Base-by-base conservation (phyloP, 2,113 vertebrate species). In the Oncorhynchus masou region DNA sequence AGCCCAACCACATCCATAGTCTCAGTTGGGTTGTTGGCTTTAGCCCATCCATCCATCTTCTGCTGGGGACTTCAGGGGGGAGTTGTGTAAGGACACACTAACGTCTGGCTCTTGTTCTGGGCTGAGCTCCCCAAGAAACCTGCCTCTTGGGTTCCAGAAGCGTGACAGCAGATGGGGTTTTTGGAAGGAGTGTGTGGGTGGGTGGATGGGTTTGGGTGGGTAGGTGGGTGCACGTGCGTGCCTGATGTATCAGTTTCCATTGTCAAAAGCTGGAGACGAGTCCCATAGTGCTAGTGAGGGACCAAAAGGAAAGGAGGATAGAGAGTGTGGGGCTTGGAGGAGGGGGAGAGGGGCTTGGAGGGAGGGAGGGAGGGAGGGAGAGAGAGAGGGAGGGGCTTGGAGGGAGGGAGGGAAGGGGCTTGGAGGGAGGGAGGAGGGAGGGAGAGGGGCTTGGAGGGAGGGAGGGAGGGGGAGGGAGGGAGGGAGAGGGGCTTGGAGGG, bases 51-150 rank as follows among this genome's bases (percentile, higher is more conserved):
- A 39, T 62, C 22, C 15, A 7, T 57, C 24, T 24, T 11, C 74
- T 70, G 13, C 51, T 72, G 24, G 27, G 74, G 19, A 83, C 60
- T 9, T 39, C 69, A 59, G 60, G 72, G 70, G n/a, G 70, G 75
- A 78, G 74, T 75, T 81, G 0, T 69, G 31, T 39, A 57, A 54
- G 34, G 57, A 73, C 75, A 62, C 76, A 68, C 79, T 49, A 82
- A 84, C 85, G 79, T 88, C 90, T 93, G 92, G 90, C 89, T 94
- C 93, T 94, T 83, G 92, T 91, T 93, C 89, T 80, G 86, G 79
- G 76, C 82, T 84, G 74, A 87, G 77, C 89, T 88, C 84, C 4
- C 20, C 79, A 81, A 86, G 83, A 92, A 92, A 45, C 8, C 34
- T 75, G 88, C 78, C 83, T 78, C 69, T 66, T 71, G 83, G 94